Percentiles rank a stretch among this genome's conserved stretches.
These are phyloP conservation scores for Volucella inanis DNA, from an alignment of 2,888 invertebrate genomes.

Conservation along the genomic window DNA sequence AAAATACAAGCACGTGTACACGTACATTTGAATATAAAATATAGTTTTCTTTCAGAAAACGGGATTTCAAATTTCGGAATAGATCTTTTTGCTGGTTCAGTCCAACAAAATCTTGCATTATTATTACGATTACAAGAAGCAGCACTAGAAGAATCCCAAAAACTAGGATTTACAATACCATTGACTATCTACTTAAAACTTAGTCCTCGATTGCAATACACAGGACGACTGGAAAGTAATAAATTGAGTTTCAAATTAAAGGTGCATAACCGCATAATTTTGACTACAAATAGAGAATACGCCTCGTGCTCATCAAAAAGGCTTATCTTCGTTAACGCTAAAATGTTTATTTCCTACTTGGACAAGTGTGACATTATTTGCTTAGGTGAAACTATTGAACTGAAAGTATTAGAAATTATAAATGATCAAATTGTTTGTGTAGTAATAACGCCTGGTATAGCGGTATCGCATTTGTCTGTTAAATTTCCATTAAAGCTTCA, in stretches of 20 bases:
- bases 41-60: slow-evolving; percentile 22
- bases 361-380: slow-evolving; percentile 78
- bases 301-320: slow-evolving; percentile 70
- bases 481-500: slow-evolving; percentile 78
- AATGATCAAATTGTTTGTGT: slow-evolving; percentile 75
- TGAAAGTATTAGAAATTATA: slow-evolving; percentile 74
- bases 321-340: slow-evolving; percentile 79
- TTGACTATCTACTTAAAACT: slow-evolving; percentile 78
- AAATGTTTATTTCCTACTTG: slow-evolving; percentile 78
- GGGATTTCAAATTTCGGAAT: slow-evolving; percentile 76
- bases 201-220: slow-evolving; percentile 79
- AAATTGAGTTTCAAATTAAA: slow-evolving; percentile 55
- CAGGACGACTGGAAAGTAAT: slow-evolving; percentile 76
- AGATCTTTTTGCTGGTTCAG: slow-evolving; percentile 78
- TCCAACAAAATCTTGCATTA: slow-evolving; percentile 76
- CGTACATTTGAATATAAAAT: background rate
- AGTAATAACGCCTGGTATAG: slow-evolving; percentile 77
- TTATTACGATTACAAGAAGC: slow-evolving; percentile 78
- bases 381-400: slow-evolving; percentile 78
- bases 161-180: slow-evolving; percentile 77
- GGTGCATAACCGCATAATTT: slow-evolving; percentile 57
- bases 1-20: background rate
- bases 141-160: slow-evolving; percentile 77
- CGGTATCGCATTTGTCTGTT: slow-evolving; percentile 77
- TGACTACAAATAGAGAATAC: slow-evolving; percentile 77